Base-by-base conservation (phyloP, 2,113 vertebrate species). In the Anhinga rufa region DNA sequence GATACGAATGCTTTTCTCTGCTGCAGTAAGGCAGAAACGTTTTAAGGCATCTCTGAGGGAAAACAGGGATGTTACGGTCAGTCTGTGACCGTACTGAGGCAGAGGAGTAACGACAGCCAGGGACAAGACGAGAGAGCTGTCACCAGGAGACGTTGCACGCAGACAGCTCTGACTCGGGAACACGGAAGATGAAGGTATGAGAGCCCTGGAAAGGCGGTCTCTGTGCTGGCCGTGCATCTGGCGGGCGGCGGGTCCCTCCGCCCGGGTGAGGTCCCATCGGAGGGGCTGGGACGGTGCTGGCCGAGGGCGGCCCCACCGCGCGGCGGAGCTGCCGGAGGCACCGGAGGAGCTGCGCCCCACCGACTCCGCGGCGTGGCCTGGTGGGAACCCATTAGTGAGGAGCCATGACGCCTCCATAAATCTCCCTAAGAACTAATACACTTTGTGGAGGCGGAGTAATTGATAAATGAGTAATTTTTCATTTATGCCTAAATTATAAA, bases 181-280 rank as follows among this genome's bases (percentile, higher is more conserved):
- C 5, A 4, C 1, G 26, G 22, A 22, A 28, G 31, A 42, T 3
- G 6, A 13, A 31, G 28, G 49, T 16, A 12, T 6, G 24, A 14
- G 32, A 46, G 18, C 9, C 36, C 17, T 22, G 29, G 48, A 15
- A 69, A 20, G 7, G 1, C 32, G 9, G 0, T 9, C 57, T 52
- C 58, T 9, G n/a, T 34, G 57, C 65, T 4, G 46, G 38, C 29
- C 40, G 66, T 8, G 10, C 10, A 3, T 4, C 38, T 58, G 58
- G 48, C 6, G 6, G 3, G 60, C 2, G 1, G 7, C 4, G 28
- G 44, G 26, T 44, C 36, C 36, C 76, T 32, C 18, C 15, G 2
- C 6, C 10, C 55, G 1, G 14, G 51, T 2, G 57, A 46, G 1
- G 9, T 9, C 58, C n/a, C 7, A 1, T 4, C 4, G 31, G n/a